A percentile compares a stretch with the other conserved stretches of the same genome.
Conservation (phyloP, 2,797 vertebrate species). For the Gobionotothen gibberifrons region DNA sequence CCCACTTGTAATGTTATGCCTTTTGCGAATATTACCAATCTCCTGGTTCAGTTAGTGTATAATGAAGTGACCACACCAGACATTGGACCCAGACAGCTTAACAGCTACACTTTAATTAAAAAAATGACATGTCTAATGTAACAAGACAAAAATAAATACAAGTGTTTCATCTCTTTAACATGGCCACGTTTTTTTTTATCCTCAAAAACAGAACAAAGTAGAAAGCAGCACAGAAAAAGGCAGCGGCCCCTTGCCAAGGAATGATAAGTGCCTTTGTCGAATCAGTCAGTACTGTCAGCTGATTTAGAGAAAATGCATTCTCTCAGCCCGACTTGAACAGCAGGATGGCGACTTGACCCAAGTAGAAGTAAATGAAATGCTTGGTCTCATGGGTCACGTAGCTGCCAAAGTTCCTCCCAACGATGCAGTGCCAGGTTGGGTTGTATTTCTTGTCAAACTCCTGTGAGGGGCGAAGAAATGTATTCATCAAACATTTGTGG, state of each 20-base stretch:
- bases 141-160: conserved; percentile 95
- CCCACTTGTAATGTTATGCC: neutral
- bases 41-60: neutral
- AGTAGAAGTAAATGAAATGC: conserved; percentile 99
- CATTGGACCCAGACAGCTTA: conserved; percentile 69
- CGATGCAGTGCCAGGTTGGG: conserved; percentile 98
- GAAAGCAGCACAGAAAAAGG: conserved; percentile 87
- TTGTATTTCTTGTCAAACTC: conserved; percentile 99
- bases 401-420: conserved; percentile 97
- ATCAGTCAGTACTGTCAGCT: conserved; percentile 85
- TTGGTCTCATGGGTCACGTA: conserved; percentile 98
- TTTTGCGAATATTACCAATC: neutral
- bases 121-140: conserved; percentile 80
- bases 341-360: conserved; percentile 98
- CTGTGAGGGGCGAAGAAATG: conserved; percentile 69
- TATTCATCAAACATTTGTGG: conserved; percentile 6
- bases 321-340: conserved; percentile 96
- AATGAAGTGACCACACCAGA: conserved; percentile 57
- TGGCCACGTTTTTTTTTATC: conserved; percentile 69
- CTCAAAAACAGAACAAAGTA: conserved; percentile 82
- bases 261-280: conserved; percentile 88
- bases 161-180: conserved; percentile 84
- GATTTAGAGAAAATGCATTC: conserved; percentile 40
- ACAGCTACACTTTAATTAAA: conserved; percentile 82
- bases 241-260: conserved; percentile 86